Evolutionary conservation across 2,888 invertebrate species (phyloP), one percentile per base, ranked within the genome.

Genomic region (Thymelicus acteon): DNA sequence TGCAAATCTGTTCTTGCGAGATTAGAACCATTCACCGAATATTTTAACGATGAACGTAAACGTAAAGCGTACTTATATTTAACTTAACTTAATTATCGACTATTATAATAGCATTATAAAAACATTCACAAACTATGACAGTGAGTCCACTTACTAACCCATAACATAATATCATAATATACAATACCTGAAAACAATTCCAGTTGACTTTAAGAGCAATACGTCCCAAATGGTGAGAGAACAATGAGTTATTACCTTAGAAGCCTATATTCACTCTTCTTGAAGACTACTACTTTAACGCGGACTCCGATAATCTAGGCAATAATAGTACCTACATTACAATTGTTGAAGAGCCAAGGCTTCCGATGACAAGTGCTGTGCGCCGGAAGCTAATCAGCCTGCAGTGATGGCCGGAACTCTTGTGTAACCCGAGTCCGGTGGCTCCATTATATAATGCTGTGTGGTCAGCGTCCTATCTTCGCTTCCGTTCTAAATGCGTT

Each of bases 371-470:
- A 58, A 69, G 31, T 62, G 57, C 31, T 57, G 37, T 61, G 47
- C 39, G 60, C 67, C 73, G 75, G 75, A 75, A 60, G 73, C 62
- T 62, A 72, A 72, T 69, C 66, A 24, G 71, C 63, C 69, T 72
- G 76, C 77, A 76, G 75, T 75, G 76, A 75, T 75, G 74, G 72
- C 75, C 73, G 73, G 74, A 54, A 74, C 24, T 44, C 54, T 44
- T 57, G 54, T 24, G 24, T 24, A 6, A 5, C 24, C 24, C 54
- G 24, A 5, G 10, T 24, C 24, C 54, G 54, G 65, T 54, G 54
- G 40, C 7, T 52, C 54, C 15, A 52, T 47, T 39, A 52, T 54
- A 6, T 39, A 39, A 7, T 40, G 19, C 47, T 40, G 39, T 62
- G 13, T 49, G 48, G 54, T 54, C 10, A 24, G 2, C 54, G 54